A percentile compares a stretch with the other conserved stretches of the same genome.
Conservation (phyloP, 2,888 invertebrate species). For the Temnothorax unifasciatus region DNA sequence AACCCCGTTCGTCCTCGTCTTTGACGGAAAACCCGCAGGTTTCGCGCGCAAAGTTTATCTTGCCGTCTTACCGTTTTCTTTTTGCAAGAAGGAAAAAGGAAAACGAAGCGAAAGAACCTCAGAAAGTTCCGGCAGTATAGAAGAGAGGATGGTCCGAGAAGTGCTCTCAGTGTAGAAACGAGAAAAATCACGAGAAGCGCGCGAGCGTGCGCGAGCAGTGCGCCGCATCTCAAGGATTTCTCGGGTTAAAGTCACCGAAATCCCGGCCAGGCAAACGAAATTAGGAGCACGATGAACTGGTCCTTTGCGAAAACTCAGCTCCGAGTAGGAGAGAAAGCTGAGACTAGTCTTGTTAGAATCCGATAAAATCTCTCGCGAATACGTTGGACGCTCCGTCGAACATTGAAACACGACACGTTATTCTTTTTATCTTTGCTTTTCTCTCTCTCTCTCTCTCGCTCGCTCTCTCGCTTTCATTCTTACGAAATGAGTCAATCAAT, state of each 20-base stretch:
- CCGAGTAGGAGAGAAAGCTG: background rate
- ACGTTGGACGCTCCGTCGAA: conserved; percentile 33
- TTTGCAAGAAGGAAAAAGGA: conserved; percentile 26
- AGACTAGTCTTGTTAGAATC: conserved; percentile 27
- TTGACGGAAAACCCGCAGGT: conserved; percentile 27
- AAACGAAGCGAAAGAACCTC: conserved; percentile 19
- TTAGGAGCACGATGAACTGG: conserved; percentile 47
- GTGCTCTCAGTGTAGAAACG: conserved; percentile 52
- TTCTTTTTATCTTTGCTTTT: background rate
- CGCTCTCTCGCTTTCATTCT: background rate
- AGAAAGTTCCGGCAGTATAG: conserved; percentile 33
- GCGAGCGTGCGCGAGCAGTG: conserved; percentile 30
- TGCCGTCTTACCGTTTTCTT: conserved; percentile 13
- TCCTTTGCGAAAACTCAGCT: conserved; percentile 49
- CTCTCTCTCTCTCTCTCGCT: background rate
- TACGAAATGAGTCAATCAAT: background rate
- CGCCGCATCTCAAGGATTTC: conserved; percentile 46
- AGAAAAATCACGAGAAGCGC: conserved; percentile 51
- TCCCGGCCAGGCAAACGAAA: conserved; percentile 48
- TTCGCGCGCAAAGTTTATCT: conserved; percentile 43
- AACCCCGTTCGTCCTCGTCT: background rate
- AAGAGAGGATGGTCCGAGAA: conserved; percentile 44
- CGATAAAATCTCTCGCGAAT: conserved; percentile 30
- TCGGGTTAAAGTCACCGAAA: conserved; percentile 54
- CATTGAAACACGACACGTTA: conserved; percentile 17